phyloP scores from a whole-genome alignment of 1,140 invertebrate genomes.

The Aleiodes sp. region DNA sequence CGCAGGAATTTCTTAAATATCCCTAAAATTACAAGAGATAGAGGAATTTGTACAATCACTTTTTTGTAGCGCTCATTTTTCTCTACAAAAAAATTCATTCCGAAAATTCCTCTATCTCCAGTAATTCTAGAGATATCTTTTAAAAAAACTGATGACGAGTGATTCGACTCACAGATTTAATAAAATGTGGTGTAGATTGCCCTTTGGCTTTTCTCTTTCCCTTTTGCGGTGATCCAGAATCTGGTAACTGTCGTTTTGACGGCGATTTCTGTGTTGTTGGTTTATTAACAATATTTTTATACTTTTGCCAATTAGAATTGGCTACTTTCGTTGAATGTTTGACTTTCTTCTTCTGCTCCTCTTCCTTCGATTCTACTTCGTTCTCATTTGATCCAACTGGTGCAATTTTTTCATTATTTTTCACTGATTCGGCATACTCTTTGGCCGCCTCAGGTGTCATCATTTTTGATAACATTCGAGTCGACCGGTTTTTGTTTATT shows the following conservation, averaged over 20 bases:
- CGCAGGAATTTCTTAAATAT: no score
- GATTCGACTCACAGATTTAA: not conserved
- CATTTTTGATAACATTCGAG: conserved; percentile 32
- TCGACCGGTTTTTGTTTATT: no score
- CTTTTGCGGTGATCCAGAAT: not conserved
- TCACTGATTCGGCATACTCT: not conserved
- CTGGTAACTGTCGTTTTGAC: conserved; percentile 30
- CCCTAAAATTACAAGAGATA: no score
- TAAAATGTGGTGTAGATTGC: not conserved
- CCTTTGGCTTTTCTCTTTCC: conserved; percentile 14
- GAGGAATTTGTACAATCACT: not conserved
- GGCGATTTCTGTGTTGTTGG: conserved; percentile 14
- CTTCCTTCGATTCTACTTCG: not conserved
- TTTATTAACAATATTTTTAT: conserved; percentile 40
- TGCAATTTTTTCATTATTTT: not conserved
- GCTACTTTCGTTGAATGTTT: not conserved
- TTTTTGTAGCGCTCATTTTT: not conserved
- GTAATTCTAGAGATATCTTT: not conserved
- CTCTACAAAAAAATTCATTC: not conserved
- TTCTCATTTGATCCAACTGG: not conserved
- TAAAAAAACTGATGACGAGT: not conserved
- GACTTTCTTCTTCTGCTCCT: not conserved
- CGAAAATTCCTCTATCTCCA: no score
- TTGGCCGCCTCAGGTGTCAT: conserved; percentile 21
- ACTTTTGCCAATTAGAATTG: conserved; percentile 54